Base-by-base conservation (phyloP, 2,797 vertebrate genomes). In the Lagocephalus sceleratus region DNA sequence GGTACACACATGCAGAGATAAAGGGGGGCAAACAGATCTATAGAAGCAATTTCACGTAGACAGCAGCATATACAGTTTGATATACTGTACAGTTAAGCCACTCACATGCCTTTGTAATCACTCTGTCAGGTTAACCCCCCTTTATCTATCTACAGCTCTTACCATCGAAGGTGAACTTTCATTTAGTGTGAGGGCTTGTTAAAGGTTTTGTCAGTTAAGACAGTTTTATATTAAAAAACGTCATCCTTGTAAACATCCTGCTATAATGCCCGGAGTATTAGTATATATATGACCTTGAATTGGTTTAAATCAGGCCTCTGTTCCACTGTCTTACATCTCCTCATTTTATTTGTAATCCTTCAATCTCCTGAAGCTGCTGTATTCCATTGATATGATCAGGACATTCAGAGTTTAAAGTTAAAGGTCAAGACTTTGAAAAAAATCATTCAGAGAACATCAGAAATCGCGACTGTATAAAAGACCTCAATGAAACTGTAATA, bases 111-210 rank as follows among this genome's bases (percentile, higher is more conserved):
- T 78, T 71, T 81, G 60, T 78, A 74, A 74, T 81, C 57, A 62
- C 68, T 67, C 54, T 62, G 51, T 73, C 54, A 60, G 62, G 73
- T 84, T 74, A 74, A 80, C 73, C 79, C 64, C 39, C 56, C 56
- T 71, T 73, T 57, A 65, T 67, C 63, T 54, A 15, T 17, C 56
- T 50, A 49, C 41, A 25, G 47, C 53, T 55, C 70, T 59, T 60
- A 65, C 69, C 1, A 12, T 19, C 7, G 20, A 58, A 69, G 59
- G 62, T 74, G 20, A 74, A 47, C 70, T 58, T 55, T 83, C 32
- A 35, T 85, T 82, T 60, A 84, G 76, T 75, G 69, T 56, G 47
- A 51, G 53, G 53, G 58, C 68, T 70, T 81, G 84, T 77, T 77
- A 82, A 73, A 85, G 79, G 71, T 74, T 62, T 68, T 48, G 47